A percentile compares a stretch with the other conserved stretches of the same genome.
Evolutionary conservation across 2,888 invertebrate species (phyloP).

Genomic region (Rhabditophanes sp.): DNA sequence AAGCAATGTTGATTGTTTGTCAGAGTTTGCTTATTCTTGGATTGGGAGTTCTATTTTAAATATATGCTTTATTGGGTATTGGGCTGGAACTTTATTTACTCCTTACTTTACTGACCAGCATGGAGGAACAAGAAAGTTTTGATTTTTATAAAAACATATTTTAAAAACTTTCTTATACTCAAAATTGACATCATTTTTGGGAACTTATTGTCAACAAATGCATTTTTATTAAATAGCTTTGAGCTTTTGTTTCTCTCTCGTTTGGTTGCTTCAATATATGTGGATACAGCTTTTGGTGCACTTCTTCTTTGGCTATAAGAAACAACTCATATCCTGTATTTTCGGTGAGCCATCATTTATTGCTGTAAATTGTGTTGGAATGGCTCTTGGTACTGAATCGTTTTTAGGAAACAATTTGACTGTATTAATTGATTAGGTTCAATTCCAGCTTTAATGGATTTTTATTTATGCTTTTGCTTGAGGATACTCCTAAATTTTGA

Average conservation of each 20-base stretch:
- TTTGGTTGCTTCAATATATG: conserved; percentile 15
- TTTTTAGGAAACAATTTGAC: conserved; percentile 11
- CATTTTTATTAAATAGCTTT: too few relatives aligned
- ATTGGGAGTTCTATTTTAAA: conserved; percentile 21
- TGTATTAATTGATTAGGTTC: conserved; percentile 12
- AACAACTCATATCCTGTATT: conserved; percentile 24
- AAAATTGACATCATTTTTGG: too few relatives aligned
- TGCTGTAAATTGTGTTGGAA: conserved; percentile 19
- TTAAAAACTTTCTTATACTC: too few relatives aligned
- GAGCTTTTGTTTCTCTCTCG: conserved; percentile 19
- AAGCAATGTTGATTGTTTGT: conserved; percentile 11
- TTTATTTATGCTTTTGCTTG: conserved; percentile 19
- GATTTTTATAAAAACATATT: background rate
- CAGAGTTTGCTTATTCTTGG: conserved; percentile 16
- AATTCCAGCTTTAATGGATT: conserved; percentile 19
- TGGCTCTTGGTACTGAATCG: conserved; percentile 23
- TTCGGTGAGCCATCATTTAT: conserved; percentile 21
- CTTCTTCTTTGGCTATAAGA: conserved; percentile 26
- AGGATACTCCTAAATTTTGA: conserved; percentile 24
- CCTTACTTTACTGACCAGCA: conserved; percentile 13
- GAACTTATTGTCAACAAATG: too few relatives aligned
- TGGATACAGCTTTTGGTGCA: conserved; percentile 23
- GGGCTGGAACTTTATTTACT: conserved; percentile 19
- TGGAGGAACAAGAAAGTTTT: conserved; percentile 7
- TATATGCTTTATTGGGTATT: conserved; percentile 26